phyloP scores from a whole-genome alignment of 2,113 vertebrate species.

The Bufo bufo region DNA sequence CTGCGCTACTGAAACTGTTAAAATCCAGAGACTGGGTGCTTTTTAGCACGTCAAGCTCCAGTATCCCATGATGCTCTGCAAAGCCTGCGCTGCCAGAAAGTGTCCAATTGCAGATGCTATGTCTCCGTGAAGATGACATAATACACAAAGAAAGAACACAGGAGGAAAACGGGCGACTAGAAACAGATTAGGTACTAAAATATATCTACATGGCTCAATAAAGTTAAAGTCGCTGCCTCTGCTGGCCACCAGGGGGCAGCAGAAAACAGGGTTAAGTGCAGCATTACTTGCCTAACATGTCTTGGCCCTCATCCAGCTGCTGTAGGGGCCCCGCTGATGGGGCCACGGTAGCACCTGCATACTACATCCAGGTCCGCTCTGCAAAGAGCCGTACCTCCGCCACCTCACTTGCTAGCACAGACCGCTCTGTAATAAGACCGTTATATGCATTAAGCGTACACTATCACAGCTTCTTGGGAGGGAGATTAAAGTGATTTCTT shows the following conservation, averaged over 20 bases:
- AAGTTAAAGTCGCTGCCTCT: slow-evolving; percentile 25
- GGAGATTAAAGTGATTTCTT: slow-evolving; percentile 35
- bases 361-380: neutral
- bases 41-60: neutral
- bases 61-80: neutral
- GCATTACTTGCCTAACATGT: slow-evolving; percentile 21
- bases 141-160: slow-evolving; percentile 58
- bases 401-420: neutral
- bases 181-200: slow-evolving; percentile 5
- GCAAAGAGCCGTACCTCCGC: neutral
- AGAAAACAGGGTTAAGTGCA: slow-evolving; percentile 42
- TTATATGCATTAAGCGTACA: slow-evolving; percentile 13
- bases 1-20: slow-evolving; percentile 81
- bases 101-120: slow-evolving; percentile 19
- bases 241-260: neutral
- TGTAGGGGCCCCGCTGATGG: neutral
- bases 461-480: slow-evolving; percentile 52
- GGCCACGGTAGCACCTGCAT: neutral
- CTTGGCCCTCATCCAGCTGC: neutral
- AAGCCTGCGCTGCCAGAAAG: neutral
- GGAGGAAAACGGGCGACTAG: slow-evolving; percentile 35
- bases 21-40: slow-evolving; percentile 55
- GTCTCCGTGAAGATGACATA: slow-evolving; percentile 73
- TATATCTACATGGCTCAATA: slow-evolving; percentile 57
- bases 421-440: slow-evolving; percentile 3